Base-by-base conservation (phyloP, 2,797 vertebrate species). In the Siniperca undulata region DNA sequence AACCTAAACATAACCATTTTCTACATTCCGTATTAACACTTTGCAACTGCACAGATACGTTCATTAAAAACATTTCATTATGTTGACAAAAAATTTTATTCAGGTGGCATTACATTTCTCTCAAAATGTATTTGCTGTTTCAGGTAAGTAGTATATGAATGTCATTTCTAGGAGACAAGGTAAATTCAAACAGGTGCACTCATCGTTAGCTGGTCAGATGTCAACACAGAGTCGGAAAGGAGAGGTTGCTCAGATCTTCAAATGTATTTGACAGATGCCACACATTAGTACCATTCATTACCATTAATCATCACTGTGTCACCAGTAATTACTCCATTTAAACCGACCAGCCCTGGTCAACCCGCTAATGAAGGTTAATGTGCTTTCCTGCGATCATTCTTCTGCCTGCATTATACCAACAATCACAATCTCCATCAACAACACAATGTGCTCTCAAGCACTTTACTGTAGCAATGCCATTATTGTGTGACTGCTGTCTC, bases 321-420 rank as follows among this genome's bases (percentile, higher is more conserved):
- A 80, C 70, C 62, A 68, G 87, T 93, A 91, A 95, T 94, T 91
- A 93, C 89, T 83, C 78, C 61, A 85, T 90, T 91, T 85, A 86
- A 81, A 82, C 13, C 40, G 12, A 85, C 82, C 80, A 88, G 86
- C 82, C 80, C 83, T 69, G 83, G 72, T 86, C 88, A 90, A 70
- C 50, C 70, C 36, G 7, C 85, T 92, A 94, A 94, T 90, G 89
- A 93, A 92, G 93, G 92, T 93, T 89, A 94, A 91, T 90, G 77
- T 83, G 81, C 75, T 80, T 24, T 5, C 73, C 76, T 77, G 80
- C 76, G 17, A 73, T 84, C 75, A 74, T 88, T 88, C 74, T 80
- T 71, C 86, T 68, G 66, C 74, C 78, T 46, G 70, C 68, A 60
- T 86, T 75, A 77, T 24, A 78, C 52, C 66, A 81, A 85, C 85